phyloP scores from a whole-genome alignment of 2,797 vertebrate species.

The Dryobates pubescens region DNA sequence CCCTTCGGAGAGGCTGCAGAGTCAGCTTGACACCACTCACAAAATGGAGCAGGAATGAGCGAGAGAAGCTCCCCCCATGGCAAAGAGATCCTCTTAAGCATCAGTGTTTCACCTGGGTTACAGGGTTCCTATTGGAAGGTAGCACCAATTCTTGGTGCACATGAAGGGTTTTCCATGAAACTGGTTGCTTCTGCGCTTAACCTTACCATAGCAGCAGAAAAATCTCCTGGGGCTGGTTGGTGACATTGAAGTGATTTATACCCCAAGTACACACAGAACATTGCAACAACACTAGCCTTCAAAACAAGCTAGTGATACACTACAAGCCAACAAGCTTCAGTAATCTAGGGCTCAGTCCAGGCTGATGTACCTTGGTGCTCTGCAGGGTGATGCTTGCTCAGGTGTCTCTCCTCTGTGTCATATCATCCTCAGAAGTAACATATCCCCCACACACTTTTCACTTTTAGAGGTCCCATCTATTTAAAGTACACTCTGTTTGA shows the following conservation, averaged over 20 bases:
- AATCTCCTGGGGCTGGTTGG: background rate
- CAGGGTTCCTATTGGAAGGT: background rate
- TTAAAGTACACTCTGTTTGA: no score
- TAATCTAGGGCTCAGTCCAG: no score
- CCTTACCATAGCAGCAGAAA: background rate
- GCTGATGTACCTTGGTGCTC: no score
- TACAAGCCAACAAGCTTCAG: no score
- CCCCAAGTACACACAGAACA: no score
- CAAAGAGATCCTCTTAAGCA: background rate
- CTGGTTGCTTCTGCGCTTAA: background rate
- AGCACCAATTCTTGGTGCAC: background rate
- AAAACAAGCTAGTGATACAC: no score
- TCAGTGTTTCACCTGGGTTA: background rate
- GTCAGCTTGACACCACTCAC: background rate
- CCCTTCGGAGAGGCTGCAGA: background rate
- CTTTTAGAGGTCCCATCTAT: no score
- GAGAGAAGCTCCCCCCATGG: background rate
- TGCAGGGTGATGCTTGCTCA: no score
- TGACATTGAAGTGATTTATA: background rate
- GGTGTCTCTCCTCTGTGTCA: no score
- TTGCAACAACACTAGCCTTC: no score
- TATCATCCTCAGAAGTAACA: no score
- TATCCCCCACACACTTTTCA: no score
- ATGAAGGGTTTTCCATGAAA: background rate
- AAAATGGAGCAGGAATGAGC: background rate